Conservation (phyloP, 2,797 vertebrate genomes). For the Neopelma chrysocephalum region DNA sequence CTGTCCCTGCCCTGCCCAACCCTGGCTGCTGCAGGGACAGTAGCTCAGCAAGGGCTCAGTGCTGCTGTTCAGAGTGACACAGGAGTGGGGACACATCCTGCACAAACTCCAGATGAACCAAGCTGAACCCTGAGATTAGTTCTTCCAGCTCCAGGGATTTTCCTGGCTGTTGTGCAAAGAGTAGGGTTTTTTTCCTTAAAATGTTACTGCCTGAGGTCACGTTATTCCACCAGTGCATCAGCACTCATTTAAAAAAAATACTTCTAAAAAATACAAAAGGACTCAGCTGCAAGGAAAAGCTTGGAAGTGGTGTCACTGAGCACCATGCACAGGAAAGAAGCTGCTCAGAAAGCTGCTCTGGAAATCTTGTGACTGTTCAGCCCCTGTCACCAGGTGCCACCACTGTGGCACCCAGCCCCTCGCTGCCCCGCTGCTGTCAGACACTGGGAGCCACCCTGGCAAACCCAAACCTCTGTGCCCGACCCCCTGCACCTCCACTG, state of each 20-base stretch:
- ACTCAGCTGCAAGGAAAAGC: background rate
- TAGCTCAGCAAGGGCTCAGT: rapidly evolving
- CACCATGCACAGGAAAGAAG: background rate
- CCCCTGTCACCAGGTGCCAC: background rate
- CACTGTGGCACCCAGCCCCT: background rate
- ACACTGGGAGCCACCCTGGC: background rate
- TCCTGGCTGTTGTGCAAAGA: background rate
- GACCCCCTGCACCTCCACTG: background rate
- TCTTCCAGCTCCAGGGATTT: background rate
- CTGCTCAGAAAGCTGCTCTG: background rate
- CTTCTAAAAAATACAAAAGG: background rate
- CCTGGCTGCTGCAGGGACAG: background rate
- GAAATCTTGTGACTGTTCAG: background rate
- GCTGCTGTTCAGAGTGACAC: background rate
- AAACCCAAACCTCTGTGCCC: background rate
- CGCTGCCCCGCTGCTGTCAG: background rate
- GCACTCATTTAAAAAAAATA: background rate
- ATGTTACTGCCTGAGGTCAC: background rate
- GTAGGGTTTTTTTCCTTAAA: background rate
- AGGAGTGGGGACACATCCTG: background rate
- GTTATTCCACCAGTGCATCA: background rate
- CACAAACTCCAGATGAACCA: background rate
- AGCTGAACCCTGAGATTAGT: background rate
- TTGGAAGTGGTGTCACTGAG: background rate
- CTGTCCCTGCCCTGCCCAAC: background rate